Percentiles rank a stretch among this genome's conserved stretches.
These are phyloP conservation scores for Oxyruncus cristatus DNA, from an alignment of 2,113 vertebrate species.

Conservation along the genomic window DNA sequence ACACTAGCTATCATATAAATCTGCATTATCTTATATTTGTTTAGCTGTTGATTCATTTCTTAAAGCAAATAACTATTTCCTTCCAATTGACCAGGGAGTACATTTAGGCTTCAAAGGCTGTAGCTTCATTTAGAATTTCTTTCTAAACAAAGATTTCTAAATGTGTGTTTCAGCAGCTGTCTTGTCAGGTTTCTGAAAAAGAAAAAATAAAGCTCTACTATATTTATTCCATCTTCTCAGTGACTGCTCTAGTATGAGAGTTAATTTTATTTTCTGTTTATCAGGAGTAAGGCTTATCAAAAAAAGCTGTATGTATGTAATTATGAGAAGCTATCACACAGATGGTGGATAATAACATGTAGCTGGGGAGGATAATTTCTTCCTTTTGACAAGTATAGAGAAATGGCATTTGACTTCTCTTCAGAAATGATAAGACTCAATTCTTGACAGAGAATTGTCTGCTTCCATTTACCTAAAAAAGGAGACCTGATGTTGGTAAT, in stretches of 20 bases:
- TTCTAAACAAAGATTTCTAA: conserved; percentile 70
- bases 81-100: conserved; percentile 50
- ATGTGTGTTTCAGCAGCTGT: conserved; percentile 65
- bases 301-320: conserved; percentile 68
- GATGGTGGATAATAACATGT: conserved; percentile 73
- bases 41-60: conserved; percentile 27
- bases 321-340: conserved; percentile 71
- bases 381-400: conserved; percentile 68
- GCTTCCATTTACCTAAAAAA: conserved; percentile 39
- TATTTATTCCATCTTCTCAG: conserved; percentile 70
- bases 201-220: conserved; percentile 66
- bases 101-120: conserved; percentile 50
- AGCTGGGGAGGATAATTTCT: conserved; percentile 67
- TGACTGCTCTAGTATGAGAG: conserved; percentile 65
- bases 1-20: neutral
- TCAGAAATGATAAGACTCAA: conserved; percentile 52
- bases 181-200: conserved; percentile 73
- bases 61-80: conserved; percentile 1
- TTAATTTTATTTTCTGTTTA: conserved; percentile 82
- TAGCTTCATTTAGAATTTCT: conserved; percentile 63
- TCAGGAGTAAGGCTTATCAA: conserved; percentile 73
- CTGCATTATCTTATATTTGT: conserved; percentile 58
- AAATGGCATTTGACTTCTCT: conserved; percentile 68
- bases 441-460: conserved; percentile 30
- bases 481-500: conserved; percentile 45